Evolutionary conservation across 2,797 vertebrate species (phyloP), one percentile per base, ranked within the genome.

Genomic region (Fistularia tabacaria): DNA sequence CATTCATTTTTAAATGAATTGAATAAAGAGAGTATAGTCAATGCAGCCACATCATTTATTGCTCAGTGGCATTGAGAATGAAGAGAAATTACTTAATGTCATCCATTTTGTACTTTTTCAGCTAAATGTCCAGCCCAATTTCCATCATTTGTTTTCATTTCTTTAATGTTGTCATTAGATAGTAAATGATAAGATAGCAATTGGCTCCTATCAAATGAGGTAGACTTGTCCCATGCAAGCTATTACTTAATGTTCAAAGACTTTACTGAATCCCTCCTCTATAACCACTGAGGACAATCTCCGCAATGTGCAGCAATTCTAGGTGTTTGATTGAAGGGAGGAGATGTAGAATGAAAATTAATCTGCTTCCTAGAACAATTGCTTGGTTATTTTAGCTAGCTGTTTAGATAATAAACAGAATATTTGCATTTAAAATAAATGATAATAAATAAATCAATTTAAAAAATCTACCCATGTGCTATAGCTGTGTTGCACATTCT

Each of bases 401-500:
- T n/a, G n/a, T n/a, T n/a, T n/a, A 50, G 59, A 74, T 70, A 10
- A 48, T 49, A 64, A 75, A 75, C 61, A 14, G 37, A 73, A 66
- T 64, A 73, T 72, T 69, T 73, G 66, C 53, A 46, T 46, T 56
- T 50, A 11, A 38, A 38, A 46, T 11, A 14, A 56, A 55, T 11
- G 37, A 42, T 9, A 25, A 43, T 62, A 45, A 45, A 69, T 67
- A 25, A 15, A 36, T 25, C 25, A 25, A 25, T 25, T 25, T 25
- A 25, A 57, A 40, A 12, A 45, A 45, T 11, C 11, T 6, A 13
- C 61, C 61, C 60, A 68, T 81, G 74, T 76, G 79, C 64, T 88
- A 74, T 84, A 85, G 84, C 74, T 82, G 57, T 88, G 76, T 83
- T 90, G 87, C 87, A 88, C 84, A 74, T 83, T 70, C 73, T 76